Base-by-base conservation (phyloP, 2,888 invertebrate species). In the Dorcus parallelipipedus region DNA sequence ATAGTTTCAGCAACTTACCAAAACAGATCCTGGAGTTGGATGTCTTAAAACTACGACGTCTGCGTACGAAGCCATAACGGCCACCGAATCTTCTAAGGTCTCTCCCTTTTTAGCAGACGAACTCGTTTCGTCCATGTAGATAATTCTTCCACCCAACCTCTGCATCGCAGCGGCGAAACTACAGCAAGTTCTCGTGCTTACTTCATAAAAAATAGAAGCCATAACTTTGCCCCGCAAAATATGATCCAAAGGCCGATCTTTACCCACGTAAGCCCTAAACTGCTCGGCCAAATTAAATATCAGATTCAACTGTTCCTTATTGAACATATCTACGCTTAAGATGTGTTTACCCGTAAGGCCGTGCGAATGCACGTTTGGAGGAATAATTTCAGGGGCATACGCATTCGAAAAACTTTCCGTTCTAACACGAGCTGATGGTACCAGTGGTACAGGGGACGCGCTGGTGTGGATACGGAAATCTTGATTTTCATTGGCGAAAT, bases 121-220 rank as follows among this genome's bases (percentile, higher is more conserved):
- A 61, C 88, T 91, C 0, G 87, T 86, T 67, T 92, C 91, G 73
- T 97, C 93, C 79, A 97, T 92, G 72, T 91, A 86, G 67, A 97
- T 88, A 0, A 98, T 95, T 23, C 87, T 86, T 0, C 98, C 99
- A 6, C 99, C 99, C 4, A 99, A 84, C 63, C 97, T 83, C 75
- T 94, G 91, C 95, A 98, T 97, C 0, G 99, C 99, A 0, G 95
- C 93, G 0, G 93, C 86, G 80, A 99, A 99, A 74, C 97, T 98
- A 76, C 94, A 93, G 69, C 91, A 90, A 0, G 99, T 99, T 60
- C 99, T 84, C 0, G 99, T 99, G 75, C 97, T 97, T 0, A 90
- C 95, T 84, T 99, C 99, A 78, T 95, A 99, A 79, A 99, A 99
- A 73, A 99, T 87, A 0, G 93, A 93, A 3, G 96, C 92, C 93